Base-by-base conservation (phyloP, 2,797 vertebrate genomes). In the Momotus momota region DNA sequence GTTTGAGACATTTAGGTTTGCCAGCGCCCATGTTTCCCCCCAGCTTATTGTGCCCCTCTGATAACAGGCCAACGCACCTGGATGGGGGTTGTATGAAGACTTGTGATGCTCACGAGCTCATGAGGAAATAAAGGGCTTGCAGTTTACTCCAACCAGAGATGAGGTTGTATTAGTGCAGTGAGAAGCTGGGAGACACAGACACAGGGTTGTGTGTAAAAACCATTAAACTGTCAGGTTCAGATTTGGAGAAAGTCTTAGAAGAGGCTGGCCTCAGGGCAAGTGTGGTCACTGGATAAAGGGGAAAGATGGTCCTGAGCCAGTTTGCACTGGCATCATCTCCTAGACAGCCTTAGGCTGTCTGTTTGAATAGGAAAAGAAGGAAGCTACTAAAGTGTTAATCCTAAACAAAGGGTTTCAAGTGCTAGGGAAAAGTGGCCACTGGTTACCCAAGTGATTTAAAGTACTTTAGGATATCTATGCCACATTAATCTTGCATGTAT, bases 321-420 rank as follows among this genome's bases (percentile, higher is more conserved):
- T 75, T 13, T 62, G 54, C 27, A 16, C 5, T 3, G 4, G 46
- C 60, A 60, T 26, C 15, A 26, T n/a, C 18, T 46, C 31, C 48
- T 65, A 75, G 71, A 81, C 66, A 84, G 69, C 20, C 48, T 81
- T n/a, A 67, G 55, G 46, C 40, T 84, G 12, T 19, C 62, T 54
- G 14, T 54, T 65, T 81, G 64, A 82, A 89, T 60, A 15, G 20
- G 38, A 35, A 69, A 73, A 84, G 10, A 33, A 65, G 8, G 22
- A 70, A 86, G 33, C 55, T 84, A 82, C 43, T 67, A 61, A 94
- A 84, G 52, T 70, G 86, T 96, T 95, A 95, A 96, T 88, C 38
- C 49, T 77, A 70, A 96, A 93, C 73, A 82, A 94, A 95, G 64
- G 64, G 52, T 77, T 90, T 91, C 74, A 71, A 79, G 55, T 45